Percentiles rank a stretch among this genome's conserved stretches.
These are phyloP conservation scores for Gymnogyps californianus DNA, from an alignment of 2,113 vertebrate genomes.

Conservation along the genomic window DNA sequence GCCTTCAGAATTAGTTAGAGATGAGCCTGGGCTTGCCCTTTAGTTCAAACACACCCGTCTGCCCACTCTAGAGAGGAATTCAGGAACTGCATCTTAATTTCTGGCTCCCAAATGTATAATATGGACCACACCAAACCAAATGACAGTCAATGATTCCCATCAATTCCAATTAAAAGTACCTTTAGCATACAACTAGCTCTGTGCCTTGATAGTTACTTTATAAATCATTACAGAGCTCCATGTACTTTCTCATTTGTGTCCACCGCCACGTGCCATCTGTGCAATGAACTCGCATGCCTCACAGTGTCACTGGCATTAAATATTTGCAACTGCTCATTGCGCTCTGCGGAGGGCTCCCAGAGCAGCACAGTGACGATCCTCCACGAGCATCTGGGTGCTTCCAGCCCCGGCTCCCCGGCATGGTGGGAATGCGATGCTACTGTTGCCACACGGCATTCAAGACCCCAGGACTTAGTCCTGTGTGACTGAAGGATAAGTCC, in stretches of 20 bases:
- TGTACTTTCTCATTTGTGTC: neutral
- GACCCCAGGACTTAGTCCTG: neutral
- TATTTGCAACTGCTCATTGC: neutral
- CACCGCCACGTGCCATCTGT: too few relatives aligned
- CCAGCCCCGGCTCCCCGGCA: neutral
- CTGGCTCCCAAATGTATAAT: neutral
- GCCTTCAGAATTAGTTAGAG: neutral
- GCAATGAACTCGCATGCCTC: fast-evolving
- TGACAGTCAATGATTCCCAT: neutral
- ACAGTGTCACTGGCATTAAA: neutral
- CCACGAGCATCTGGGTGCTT: fast-evolving
- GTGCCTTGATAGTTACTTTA: neutral
- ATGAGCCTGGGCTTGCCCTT: neutral
- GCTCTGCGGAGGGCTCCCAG: neutral
- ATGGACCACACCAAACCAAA: neutral
- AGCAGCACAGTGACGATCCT: neutral
- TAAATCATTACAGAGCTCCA: neutral
- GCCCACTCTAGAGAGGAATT: neutral
- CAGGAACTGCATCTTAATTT: neutral
- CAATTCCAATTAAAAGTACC: neutral
- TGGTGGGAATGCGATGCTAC: neutral
- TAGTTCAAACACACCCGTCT: neutral
- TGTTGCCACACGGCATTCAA: neutral
- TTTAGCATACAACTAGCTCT: neutral
- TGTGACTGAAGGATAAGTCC: neutral